These are phyloP conservation scores for Erpobdella octoculata DNA, from an alignment of 2,888 invertebrate species.

Conservation along the genomic window DNA sequence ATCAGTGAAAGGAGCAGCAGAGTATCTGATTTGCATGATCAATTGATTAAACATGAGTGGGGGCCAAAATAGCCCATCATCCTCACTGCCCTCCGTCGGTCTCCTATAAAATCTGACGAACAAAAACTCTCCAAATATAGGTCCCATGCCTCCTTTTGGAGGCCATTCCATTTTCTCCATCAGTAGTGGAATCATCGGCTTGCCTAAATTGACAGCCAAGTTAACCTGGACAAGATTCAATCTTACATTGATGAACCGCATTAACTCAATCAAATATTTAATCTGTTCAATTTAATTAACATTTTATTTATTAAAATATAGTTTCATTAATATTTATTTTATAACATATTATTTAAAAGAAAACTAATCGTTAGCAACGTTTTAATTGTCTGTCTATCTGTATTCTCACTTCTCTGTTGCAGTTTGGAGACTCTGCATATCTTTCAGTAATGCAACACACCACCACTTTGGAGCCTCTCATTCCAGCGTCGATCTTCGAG, in stretches of 20 bases:
- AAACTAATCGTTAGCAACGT: not conserved
- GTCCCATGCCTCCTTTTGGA: constrained; percentile 49
- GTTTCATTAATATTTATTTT: not conserved
- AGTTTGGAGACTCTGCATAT: constrained; percentile 49
- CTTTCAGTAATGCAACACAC: constrained; percentile 45
- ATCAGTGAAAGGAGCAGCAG: constrained; percentile 38
- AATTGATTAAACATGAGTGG: constrained; percentile 46
- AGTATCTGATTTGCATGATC: constrained; percentile 46
- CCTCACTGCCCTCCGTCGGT: constrained; percentile 39
- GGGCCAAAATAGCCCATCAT: constrained; percentile 45
- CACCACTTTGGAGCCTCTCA: constrained; percentile 45
- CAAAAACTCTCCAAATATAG: constrained; percentile 49
- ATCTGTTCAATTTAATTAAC: not conserved
- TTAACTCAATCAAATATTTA: not conserved
- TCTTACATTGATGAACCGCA: not conserved
- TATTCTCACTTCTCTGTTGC: constrained; percentile 49
- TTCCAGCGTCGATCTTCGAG: constrained; percentile 47
- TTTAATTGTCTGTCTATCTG: too few relatives aligned
- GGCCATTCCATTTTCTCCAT: constrained; percentile 49
- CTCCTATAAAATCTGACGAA: constrained; percentile 40
- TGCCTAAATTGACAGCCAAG: constrained; percentile 44
- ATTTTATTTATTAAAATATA: not conserved
- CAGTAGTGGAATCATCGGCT: constrained; percentile 48
- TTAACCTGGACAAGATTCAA: constrained; percentile 45
- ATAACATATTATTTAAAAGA: not conserved